Evolutionary conservation across 2,113 vertebrate species (phyloP).

Genomic region (Xiphorhynchus elegans): DNA sequence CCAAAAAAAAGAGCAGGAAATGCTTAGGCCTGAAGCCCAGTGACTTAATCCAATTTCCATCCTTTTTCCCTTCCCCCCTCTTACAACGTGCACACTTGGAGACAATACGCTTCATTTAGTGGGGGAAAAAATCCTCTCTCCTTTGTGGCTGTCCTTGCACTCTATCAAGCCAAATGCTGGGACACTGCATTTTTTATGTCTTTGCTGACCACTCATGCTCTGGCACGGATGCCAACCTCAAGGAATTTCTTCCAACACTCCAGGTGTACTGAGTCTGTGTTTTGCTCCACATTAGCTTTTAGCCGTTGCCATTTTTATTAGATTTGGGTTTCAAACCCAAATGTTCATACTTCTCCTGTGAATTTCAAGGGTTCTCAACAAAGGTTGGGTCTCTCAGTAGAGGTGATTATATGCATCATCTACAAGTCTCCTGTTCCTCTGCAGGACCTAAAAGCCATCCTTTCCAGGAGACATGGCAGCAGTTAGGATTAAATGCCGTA

Average conservation of each 20-base stretch:
- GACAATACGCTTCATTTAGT: constrained; percentile 34
- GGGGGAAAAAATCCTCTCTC: not conserved
- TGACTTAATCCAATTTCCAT: constrained; percentile 62
- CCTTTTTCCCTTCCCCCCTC: constrained; percentile 39
- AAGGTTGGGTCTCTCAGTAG: not conserved
- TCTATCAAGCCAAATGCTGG: not conserved
- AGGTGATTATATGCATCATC: not conserved
- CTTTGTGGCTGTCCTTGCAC: not conserved
- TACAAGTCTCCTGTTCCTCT: not conserved
- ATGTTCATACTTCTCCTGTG: not conserved
- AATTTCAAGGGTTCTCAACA: not conserved
- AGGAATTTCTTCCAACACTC: not conserved
- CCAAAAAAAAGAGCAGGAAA: too few relatives aligned
- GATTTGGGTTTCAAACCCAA: not conserved
- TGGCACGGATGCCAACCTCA: not conserved
- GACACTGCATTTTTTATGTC: not conserved
- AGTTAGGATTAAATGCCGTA: not conserved
- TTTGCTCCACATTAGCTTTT: not conserved
- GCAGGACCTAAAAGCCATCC: not conserved
- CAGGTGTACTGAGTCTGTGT: not conserved
- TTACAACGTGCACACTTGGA: not conserved
- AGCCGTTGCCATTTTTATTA: not conserved
- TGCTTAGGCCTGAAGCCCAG: constrained; percentile 54
- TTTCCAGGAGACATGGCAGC: not conserved
- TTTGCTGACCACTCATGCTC: not conserved